phyloP scores from a whole-genome alignment of 2,797 vertebrate genomes.

The Diplodus sargus region DNA sequence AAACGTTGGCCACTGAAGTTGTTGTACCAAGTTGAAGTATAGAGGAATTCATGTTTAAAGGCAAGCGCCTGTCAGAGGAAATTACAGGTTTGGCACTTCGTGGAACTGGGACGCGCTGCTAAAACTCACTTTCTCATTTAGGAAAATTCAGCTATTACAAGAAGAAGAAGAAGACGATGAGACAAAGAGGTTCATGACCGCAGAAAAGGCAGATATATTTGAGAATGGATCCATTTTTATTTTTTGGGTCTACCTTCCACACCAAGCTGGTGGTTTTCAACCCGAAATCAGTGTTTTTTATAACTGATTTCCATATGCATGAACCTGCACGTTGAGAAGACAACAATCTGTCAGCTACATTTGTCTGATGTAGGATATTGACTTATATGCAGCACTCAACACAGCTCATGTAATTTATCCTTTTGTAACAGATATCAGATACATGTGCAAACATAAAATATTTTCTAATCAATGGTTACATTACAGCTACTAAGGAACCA shows the following conservation, averaged over 20 bases:
- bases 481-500: neutral
- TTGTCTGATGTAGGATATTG: neutral
- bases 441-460: neutral
- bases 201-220: neutral
- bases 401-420: neutral
- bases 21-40: constrained; percentile 18
- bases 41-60: constrained; percentile 38
- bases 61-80: constrained; percentile 46
- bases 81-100: constrained; percentile 16
- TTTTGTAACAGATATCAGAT: neutral
- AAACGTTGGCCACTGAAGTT: constrained; percentile 39
- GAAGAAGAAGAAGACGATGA: neutral
- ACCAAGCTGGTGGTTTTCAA: constrained; percentile 5
- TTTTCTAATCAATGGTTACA: neutral
- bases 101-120: constrained; percentile 4
- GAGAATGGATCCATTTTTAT: constrained; percentile 4
- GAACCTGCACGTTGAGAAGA: neutral
- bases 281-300: neutral
- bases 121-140: constrained; percentile 16
- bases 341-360: neutral
- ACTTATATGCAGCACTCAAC: neutral
- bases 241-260: neutral
- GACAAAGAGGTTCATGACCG: neutral
- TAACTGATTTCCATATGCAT: neutral
- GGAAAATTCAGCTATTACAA: constrained; percentile 20